These are phyloP conservation scores for Andrena haemorrhoa DNA, from an alignment of 2,888 invertebrate genomes.

Conservation along the genomic window DNA sequence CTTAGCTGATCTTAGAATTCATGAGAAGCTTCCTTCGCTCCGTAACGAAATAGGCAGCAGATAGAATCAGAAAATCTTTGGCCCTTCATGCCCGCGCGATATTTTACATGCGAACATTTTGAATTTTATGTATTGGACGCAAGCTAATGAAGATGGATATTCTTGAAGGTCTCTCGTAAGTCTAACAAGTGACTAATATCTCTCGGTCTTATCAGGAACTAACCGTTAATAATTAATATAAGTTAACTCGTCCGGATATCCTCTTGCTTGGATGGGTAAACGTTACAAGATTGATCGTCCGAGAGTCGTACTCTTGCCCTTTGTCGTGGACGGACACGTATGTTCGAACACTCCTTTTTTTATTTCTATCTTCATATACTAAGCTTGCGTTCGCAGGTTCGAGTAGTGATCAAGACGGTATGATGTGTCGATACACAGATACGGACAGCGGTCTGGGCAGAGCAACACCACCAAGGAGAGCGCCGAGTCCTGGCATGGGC, in stretches of 20 bases:
- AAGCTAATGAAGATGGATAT: constrained; percentile 66
- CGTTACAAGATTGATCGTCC: constrained; percentile 10
- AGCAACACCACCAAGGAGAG: constrained; percentile 94
- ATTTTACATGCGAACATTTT: constrained; percentile 26
- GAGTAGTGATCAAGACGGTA: constrained; percentile 87
- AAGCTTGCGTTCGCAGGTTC: constrained; percentile 84
- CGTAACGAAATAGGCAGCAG: constrained; percentile 2
- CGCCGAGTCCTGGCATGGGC: constrained; percentile 93
- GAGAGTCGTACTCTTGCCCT: constrained; percentile 36
- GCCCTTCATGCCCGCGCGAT: constrained; percentile 4
- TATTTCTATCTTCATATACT: constrained; percentile 69
- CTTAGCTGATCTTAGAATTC: constrained; percentile 46
- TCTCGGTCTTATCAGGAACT: constrained; percentile 59
- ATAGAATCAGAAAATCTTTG: constrained; percentile 23
- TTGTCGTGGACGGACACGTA: constrained; percentile 38
- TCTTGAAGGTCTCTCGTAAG: constrained; percentile 61
- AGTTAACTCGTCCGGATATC: constrained; percentile 37
- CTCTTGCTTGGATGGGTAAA: constrained; percentile 60
- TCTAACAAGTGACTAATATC: constrained; percentile 71
- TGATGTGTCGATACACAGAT: constrained; percentile 86
- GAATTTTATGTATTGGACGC: constrained; percentile 53
- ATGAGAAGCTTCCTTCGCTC: constrained; percentile 7
- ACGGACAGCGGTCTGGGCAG: constrained; percentile 95
- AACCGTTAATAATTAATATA: constrained; percentile 59
- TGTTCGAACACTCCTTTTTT: constrained; percentile 42